Conservation (phyloP, 2,888 invertebrate genomes). For the Lepidocyrtinus sp. region DNA sequence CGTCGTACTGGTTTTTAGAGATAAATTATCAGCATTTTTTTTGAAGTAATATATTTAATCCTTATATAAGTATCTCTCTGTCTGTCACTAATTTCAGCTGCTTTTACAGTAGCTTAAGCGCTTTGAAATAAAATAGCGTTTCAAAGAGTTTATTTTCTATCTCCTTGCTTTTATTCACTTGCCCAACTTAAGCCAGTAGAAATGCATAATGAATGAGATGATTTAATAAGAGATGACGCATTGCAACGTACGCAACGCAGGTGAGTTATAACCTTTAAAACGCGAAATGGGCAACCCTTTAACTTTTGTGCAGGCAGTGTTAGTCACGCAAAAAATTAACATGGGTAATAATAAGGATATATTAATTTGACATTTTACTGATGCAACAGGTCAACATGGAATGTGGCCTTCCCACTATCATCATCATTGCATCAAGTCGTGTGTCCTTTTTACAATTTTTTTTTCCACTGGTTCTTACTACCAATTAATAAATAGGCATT, state of each 20-base stretch:
- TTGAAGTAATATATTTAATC: too few species aligned
- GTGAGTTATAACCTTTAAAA: constrained; percentile 41
- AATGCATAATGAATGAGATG: constrained; percentile 9
- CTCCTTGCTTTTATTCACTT: too few species aligned
- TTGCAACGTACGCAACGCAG: background rate
- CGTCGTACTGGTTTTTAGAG: too few species aligned
- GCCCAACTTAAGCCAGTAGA: too few species aligned
- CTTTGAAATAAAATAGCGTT: too few species aligned
- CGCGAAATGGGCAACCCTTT: constrained; percentile 1
- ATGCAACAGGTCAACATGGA: constrained; percentile 47
- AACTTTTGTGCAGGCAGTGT: background rate
- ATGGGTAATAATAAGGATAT: constrained; percentile 43
- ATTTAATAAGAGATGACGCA: constrained; percentile 22
- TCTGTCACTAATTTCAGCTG: too few species aligned
- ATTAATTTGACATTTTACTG: constrained; percentile 25
- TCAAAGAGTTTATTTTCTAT: too few species aligned
- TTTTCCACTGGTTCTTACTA: background rate
- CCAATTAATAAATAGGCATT: background rate
- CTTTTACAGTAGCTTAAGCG: too few species aligned
- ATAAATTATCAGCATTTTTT: too few species aligned
- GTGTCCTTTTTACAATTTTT: constrained; percentile 38
- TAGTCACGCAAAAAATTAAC: constrained; percentile 51
- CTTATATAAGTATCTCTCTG: too few species aligned
- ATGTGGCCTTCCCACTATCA: constrained; percentile 42
- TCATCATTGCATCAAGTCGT: constrained; percentile 16